Evolutionary conservation across 1,140 invertebrate species (phyloP).

Genomic region (Potamilus streckersoni): DNA sequence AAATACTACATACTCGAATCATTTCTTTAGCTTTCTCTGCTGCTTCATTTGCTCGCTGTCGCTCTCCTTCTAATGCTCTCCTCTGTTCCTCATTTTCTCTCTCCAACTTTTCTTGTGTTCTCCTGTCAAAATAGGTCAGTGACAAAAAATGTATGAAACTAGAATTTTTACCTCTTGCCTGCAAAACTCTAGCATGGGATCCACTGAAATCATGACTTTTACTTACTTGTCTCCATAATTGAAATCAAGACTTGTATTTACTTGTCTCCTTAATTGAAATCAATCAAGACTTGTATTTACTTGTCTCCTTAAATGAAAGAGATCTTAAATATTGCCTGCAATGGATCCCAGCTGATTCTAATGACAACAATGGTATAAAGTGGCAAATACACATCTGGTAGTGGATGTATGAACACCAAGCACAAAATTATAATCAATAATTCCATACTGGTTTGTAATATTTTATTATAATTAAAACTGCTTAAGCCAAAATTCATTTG

Average conservation of each 20-base stretch:
- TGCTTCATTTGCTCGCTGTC: conserved; percentile 49
- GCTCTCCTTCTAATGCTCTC: conserved; percentile 47
- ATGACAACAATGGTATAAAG: too few relatives aligned
- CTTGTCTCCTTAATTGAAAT: neutral
- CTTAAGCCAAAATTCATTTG: too few relatives aligned
- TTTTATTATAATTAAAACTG: too few relatives aligned
- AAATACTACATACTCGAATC: conserved; percentile 48
- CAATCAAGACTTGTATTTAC: too few relatives aligned
- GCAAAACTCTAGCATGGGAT: neutral
- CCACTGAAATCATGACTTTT: neutral
- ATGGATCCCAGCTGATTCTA: neutral
- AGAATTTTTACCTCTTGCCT: neutral
- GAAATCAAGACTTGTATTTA: too few relatives aligned
- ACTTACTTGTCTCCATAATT: neutral
- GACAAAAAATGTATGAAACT: neutral
- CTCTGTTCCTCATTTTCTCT: conserved; percentile 48
- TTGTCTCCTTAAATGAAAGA: neutral
- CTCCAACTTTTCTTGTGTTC: conserved; percentile 52
- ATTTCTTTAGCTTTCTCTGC: conserved; percentile 60
- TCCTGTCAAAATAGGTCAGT: conserved; percentile 31
- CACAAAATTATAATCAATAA: too few relatives aligned
- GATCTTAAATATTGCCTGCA: neutral
- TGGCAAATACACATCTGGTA: too few relatives aligned
- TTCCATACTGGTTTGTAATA: too few relatives aligned
- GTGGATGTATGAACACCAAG: too few relatives aligned